A percentile compares a stretch with the other conserved stretches of the same genome.
Evolutionary conservation across 2,888 invertebrate genomes (phyloP).

Genomic region (Hemaris fuciformis): DNA sequence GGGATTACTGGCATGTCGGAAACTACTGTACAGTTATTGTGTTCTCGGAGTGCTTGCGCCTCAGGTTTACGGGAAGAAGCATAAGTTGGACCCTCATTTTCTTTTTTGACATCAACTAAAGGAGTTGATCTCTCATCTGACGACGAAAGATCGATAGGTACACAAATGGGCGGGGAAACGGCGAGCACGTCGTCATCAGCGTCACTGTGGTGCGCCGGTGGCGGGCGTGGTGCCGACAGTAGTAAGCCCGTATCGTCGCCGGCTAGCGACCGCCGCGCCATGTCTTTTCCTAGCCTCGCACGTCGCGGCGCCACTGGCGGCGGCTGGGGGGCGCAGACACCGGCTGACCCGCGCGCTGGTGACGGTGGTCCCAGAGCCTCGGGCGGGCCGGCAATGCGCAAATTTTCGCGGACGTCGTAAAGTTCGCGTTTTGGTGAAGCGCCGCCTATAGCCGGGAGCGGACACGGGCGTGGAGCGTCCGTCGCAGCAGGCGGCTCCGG

Average conservation of each 20-base stretch:
- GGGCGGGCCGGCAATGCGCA: conserved; percentile 61
- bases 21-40: conserved; percentile 51
- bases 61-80: conserved; percentile 64
- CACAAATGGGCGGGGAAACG: conserved; percentile 69
- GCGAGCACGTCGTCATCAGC: conserved; percentile 77
- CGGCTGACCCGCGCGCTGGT: conserved; percentile 85
- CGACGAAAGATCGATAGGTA: conserved; percentile 74
- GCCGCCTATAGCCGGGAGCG: conserved; percentile 67
- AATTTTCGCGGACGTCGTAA: conserved; percentile 64
- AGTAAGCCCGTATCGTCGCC: conserved; percentile 79
- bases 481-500: conserved; percentile 63
- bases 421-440: conserved; percentile 72
- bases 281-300: conserved; percentile 82
- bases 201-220: conserved; percentile 65
- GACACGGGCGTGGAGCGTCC: conserved; percentile 66
- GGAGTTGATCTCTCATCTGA: conserved; percentile 74
- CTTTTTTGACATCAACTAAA: conserved; percentile 72
- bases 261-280: conserved; percentile 84
- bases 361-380: conserved; percentile 83
- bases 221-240: conserved; percentile 53
- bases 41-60: conserved; percentile 70
- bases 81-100: conserved; percentile 70
- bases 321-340: conserved; percentile 83
- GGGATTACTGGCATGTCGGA: conserved; percentile 26
- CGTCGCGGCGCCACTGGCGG: conserved; percentile 70